phyloP scores from a whole-genome alignment of 2,797 vertebrate species.

The Channallabes apus region DNA sequence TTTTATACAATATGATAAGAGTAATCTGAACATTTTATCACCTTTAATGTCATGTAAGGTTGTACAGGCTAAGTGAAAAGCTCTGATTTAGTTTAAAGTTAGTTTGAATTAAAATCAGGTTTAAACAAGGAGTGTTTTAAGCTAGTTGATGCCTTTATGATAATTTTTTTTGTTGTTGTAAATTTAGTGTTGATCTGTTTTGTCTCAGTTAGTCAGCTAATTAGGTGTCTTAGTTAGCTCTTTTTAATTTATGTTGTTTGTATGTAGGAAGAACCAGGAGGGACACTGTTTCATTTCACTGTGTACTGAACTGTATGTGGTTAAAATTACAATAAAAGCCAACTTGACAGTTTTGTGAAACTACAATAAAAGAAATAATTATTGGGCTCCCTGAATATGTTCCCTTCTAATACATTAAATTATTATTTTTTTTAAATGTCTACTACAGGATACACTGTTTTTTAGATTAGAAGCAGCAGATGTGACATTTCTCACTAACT shows the following conservation, averaged over 20 bases:
- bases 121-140: neutral
- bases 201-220: no score
- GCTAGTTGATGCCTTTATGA: neutral
- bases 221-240: no score
- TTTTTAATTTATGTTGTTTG: no score
- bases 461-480: conserved; percentile 33
- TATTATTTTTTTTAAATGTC: neutral
- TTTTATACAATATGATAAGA: neutral
- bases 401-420: neutral
- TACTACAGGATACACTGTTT: neutral
- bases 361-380: no score
- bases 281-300: no score
- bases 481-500: conserved; percentile 19
- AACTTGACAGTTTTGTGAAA: neutral
- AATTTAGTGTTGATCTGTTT: no score
- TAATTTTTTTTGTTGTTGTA: no score
- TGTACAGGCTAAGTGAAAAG: neutral
- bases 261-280: no score
- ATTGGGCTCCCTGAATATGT: neutral
- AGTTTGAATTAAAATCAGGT: neutral
- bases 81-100: neutral
- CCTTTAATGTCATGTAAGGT: neutral
- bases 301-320: no score
- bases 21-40: neutral
- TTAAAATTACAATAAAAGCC: no score